Percentiles rank a stretch among this genome's conserved stretches.
These are phyloP conservation scores for Paedocypris micromegethes DNA, from an alignment of 2,797 vertebrate species.

Conservation along the genomic window DNA sequence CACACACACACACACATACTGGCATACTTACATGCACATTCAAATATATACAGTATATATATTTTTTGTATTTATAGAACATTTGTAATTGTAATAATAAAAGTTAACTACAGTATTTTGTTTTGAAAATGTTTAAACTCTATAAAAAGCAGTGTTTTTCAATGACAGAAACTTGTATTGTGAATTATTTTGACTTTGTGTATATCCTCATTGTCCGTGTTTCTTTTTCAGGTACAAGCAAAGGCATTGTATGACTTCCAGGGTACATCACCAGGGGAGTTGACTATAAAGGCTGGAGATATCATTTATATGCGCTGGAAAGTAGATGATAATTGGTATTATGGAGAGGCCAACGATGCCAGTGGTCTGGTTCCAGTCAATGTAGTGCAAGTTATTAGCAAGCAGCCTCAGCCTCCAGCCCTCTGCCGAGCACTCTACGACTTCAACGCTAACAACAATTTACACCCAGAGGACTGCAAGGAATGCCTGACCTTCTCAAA, in stretches of 20 bases:
- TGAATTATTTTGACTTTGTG: no score
- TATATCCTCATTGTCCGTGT: neutral
- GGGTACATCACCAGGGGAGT: slow-evolving; percentile 70
- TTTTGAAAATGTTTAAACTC: no score
- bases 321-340: slow-evolving; percentile 76
- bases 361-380: slow-evolving; percentile 65
- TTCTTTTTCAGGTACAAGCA: slow-evolving; percentile 66
- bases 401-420: slow-evolving; percentile 65
- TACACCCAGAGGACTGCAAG: slow-evolving; percentile 68
- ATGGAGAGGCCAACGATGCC: slow-evolving; percentile 67
- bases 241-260: slow-evolving; percentile 69
- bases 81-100: no score
- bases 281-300: slow-evolving; percentile 71
- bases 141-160: no score
- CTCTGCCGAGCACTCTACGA: slow-evolving; percentile 80
- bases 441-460: slow-evolving; percentile 69
- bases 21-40: no score
- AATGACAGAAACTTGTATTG: no score
- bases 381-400: slow-evolving; percentile 67
- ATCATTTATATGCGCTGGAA: slow-evolving; percentile 66
- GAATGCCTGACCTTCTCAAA: slow-evolving; percentile 79
- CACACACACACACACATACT: no score
- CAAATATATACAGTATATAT: no score
- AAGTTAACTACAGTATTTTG: no score
- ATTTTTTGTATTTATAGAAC: no score